Base-by-base conservation (phyloP, 1,140 invertebrate species). In the Monomorium pharaonis region DNA sequence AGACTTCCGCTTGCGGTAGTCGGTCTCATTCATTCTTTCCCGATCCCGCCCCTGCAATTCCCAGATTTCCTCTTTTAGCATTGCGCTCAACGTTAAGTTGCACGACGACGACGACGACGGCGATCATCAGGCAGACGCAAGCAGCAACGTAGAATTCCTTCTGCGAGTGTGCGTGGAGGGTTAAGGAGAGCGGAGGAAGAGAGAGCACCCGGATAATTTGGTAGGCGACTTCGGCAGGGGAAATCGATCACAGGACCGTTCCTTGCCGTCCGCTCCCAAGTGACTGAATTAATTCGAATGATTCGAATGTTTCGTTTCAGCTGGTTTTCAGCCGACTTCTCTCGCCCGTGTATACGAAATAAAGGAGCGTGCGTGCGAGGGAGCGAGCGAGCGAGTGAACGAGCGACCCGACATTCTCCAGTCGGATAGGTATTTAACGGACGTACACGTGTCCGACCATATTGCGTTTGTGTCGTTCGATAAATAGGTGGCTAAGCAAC, bases 401-500 rank as follows among this genome's bases (percentile, higher is more conserved):
- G 33, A 44, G 33, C 37, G 24, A 56, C 67, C 24, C 78, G 27
- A 72, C 78, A 83, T 83, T 83, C 78, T 74, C 78, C 67, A 74
- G 78, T 83, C 78, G 33, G 67, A 83, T 77, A 83, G 78, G 67
- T 54, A 83, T 83, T 83, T 83, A 83, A 83, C 78, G 67, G 51
- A 74, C 56, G 78, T 72, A 83, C 78, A 83, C 78, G 78, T 58
- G 78, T 56, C 67, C 81, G 44, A 63, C 47, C 44, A 84, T 63
- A 91, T 90, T 91, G 91, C 90, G 86, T 92, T 89, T 90, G 90
- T 91, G 92, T 91, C 91, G 90, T 92, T 92, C 93, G 92, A 94
- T 94, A 94, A 94, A 94, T 95, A 94, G 93, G 92, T 92, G 92
- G 92, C 92, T 94, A 94, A 94, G 93, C 93, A 93, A 94, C 90